These are phyloP conservation scores for Thereuonema tuberculata DNA, from an alignment of 1,140 invertebrate genomes.

Conservation along the genomic window DNA sequence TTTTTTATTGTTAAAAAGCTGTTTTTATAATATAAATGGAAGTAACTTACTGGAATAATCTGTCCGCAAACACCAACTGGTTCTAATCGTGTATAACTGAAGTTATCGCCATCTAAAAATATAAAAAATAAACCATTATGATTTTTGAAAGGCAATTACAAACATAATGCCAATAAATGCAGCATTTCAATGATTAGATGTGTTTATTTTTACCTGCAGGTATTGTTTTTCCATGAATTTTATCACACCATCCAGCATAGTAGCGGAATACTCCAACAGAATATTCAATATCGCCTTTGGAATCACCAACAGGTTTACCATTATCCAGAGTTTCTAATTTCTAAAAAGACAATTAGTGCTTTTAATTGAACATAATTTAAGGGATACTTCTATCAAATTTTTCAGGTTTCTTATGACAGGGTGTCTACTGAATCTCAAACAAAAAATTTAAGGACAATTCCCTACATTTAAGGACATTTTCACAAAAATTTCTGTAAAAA, in stretches of 20 bases:
- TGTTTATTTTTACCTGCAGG: constrained; percentile 58
- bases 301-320: constrained; percentile 60
- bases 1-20: too few species aligned
- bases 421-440: too few species aligned
- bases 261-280: constrained; percentile 54
- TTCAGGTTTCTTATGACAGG: too few species aligned
- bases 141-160: too few species aligned
- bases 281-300: constrained; percentile 49
- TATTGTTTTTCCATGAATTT: constrained; percentile 77
- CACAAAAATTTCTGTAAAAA: too few species aligned
- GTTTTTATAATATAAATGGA: too few species aligned
- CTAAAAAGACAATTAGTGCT: too few species aligned
- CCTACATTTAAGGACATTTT: too few species aligned
- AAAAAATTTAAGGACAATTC: too few species aligned
- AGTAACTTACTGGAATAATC: constrained; percentile 7
- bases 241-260: constrained; percentile 64
- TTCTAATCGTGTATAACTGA: constrained; percentile 2
- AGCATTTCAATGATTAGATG: too few species aligned
- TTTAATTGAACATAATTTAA: background rate
- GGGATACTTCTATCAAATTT: background rate
- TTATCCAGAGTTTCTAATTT: constrained; percentile 68
- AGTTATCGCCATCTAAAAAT: constrained; percentile 19
- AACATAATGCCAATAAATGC: background rate
- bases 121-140: constrained; percentile 1
- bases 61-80: constrained; percentile 9